Conservation (phyloP, 2,888 invertebrate species). For the Drosophila pullipes region DNA sequence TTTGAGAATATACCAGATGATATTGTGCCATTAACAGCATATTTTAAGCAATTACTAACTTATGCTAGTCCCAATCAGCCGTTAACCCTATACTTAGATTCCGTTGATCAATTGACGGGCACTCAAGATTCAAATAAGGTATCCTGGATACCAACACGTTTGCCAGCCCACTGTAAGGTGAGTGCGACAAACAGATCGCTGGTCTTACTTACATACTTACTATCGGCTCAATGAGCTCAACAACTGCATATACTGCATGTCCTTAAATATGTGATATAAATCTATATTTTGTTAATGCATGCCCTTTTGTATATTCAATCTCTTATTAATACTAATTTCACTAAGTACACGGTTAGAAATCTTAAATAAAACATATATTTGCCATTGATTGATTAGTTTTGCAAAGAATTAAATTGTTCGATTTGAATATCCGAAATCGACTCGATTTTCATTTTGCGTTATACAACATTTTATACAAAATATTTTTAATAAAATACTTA, state of each 20-base stretch:
- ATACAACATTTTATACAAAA: not conserved
- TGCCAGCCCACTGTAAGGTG: slow-evolving; percentile 96
- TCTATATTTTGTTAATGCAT: slow-evolving; percentile 37
- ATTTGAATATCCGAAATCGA: not conserved
- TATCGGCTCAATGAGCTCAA: slow-evolving; percentile 6
- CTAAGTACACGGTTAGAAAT: slow-evolving; percentile 6
- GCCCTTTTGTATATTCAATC: slow-evolving; percentile 34
- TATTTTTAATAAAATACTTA: not conserved
- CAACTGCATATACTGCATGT: slow-evolving; percentile 20
- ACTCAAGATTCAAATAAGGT: slow-evolving; percentile 97
- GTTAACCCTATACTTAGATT: slow-evolving; percentile 95
- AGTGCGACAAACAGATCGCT: slow-evolving; percentile 46
- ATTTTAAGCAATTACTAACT: slow-evolving; percentile 96
- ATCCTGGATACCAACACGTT: slow-evolving; percentile 96
- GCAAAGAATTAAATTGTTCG: not conserved
- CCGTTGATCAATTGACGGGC: slow-evolving; percentile 98
- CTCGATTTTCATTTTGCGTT: not conserved
- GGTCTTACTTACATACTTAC: not conserved
- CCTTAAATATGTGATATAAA: not conserved
- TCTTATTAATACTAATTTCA: slow-evolving; percentile 20
- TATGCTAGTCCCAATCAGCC: slow-evolving; percentile 94
- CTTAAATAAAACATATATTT: not conserved
- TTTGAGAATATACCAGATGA: slow-evolving; percentile 98
- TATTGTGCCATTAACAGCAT: slow-evolving; percentile 96
- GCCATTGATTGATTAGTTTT: not conserved